These are phyloP conservation scores for Lochmaea crataegi DNA, from an alignment of 2,888 invertebrate genomes.

Conservation along the genomic window DNA sequence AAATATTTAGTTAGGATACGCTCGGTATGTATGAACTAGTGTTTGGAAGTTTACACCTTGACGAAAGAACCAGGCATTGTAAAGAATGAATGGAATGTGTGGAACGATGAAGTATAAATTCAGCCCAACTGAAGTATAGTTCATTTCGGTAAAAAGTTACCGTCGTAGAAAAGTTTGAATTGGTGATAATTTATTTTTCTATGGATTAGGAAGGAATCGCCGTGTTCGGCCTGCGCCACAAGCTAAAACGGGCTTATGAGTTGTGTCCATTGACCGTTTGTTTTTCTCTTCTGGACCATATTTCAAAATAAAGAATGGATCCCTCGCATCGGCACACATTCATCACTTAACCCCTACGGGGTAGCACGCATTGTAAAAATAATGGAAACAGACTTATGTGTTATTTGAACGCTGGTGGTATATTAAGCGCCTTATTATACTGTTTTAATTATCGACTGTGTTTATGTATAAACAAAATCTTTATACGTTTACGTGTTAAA, in stretches of 20 bases:
- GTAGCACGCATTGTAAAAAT: constrained; percentile 9
- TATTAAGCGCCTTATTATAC: not conserved
- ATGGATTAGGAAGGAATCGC: constrained; percentile 57
- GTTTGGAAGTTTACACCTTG: constrained; percentile 4
- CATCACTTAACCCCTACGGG: constrained; percentile 60
- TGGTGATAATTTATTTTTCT: constrained; percentile 60
- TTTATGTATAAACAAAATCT: not conserved
- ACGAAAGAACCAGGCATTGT: constrained; percentile 11
- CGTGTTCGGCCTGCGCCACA: constrained; percentile 53
- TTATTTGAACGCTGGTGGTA: not conserved
- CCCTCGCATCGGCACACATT: constrained; percentile 60
- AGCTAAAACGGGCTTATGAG: constrained; percentile 60
- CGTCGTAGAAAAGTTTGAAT: constrained; percentile 59
- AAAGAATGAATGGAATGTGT: constrained; percentile 32
- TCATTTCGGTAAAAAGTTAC: constrained; percentile 53
- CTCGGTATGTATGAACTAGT: not conserved
- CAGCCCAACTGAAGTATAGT: constrained; percentile 36
- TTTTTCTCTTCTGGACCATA: constrained; percentile 60
- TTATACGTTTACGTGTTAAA: too few species aligned
- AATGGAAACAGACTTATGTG: not conserved
- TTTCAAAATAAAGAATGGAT: constrained; percentile 61
- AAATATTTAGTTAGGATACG: not conserved
- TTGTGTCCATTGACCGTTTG: constrained; percentile 61
- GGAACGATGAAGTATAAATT: constrained; percentile 37
- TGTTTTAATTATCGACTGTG: not conserved